Evolutionary conservation across 2,113 vertebrate species (phyloP).

Genomic region (Chlamydotis undulata): DNA sequence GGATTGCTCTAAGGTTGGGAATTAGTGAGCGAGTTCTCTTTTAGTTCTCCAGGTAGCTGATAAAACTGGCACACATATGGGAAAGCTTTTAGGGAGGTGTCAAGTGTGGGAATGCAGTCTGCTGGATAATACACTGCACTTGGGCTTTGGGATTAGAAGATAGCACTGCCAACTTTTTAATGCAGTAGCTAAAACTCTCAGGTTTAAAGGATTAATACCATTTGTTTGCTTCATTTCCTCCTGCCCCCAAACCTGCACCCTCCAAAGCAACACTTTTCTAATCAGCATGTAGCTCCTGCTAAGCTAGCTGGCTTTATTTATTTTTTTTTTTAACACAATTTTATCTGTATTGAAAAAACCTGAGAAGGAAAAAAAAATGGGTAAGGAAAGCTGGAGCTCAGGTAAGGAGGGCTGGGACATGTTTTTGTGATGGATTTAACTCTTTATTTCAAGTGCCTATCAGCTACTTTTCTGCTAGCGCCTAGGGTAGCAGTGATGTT

Average conservation of each 20-base stretch:
- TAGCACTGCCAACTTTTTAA: slow-evolving; percentile 49
- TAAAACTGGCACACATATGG: slow-evolving; percentile 7
- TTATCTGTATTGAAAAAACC: not conserved
- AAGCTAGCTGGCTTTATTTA: not conserved
- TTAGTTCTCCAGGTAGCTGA: slow-evolving; percentile 52
- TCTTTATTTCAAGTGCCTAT: slow-evolving; percentile 15
- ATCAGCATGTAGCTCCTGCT: slow-evolving; percentile 38
- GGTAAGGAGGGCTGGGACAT: not conserved
- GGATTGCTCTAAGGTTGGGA: slow-evolving; percentile 42
- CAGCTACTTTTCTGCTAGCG: not conserved
- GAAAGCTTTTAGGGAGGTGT: slow-evolving; percentile 63
- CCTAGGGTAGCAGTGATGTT: not conserved
- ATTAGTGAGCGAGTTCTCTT: slow-evolving; percentile 24
- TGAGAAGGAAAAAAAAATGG: not conserved
- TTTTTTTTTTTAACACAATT: not conserved
- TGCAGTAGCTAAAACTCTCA: slow-evolving; percentile 44
- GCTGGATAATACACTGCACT: slow-evolving; percentile 14
- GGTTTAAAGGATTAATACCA: slow-evolving; percentile 60
- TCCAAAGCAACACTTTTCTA: slow-evolving; percentile 39
- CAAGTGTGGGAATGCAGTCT: slow-evolving; percentile 34
- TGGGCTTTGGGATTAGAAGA: slow-evolving; percentile 57
- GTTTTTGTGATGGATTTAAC: slow-evolving; percentile 22
- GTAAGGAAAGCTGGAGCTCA: not conserved
- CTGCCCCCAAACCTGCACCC: not conserved
- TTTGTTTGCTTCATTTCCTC: slow-evolving; percentile 59